Evolutionary conservation across 2,113 vertebrate species (phyloP).

Genomic region (Piliocolobus tephrosceles): DNA sequence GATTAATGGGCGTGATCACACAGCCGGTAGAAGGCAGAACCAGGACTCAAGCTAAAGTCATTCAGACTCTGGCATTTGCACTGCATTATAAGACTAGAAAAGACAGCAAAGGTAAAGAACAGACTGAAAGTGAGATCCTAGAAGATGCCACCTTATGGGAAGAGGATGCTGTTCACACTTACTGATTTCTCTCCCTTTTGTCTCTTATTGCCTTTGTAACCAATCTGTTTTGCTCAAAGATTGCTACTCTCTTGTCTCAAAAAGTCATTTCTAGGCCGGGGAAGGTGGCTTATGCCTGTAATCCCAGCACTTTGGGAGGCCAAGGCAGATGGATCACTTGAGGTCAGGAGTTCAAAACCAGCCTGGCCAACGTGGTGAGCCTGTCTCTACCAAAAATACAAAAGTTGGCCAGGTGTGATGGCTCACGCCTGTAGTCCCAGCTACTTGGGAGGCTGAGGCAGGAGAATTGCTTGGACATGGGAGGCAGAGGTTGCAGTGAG

Average conservation of each 20-base stretch:
- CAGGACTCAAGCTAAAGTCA: background rate
- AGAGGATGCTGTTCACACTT: background rate
- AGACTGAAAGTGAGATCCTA: background rate
- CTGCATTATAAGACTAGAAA: background rate
- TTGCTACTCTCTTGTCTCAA: background rate
- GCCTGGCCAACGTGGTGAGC: no score
- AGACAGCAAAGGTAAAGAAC: background rate
- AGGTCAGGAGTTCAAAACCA: no score
- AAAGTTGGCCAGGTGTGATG: no score
- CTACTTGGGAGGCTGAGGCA: no score
- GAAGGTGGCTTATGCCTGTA: no score
- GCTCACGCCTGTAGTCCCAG: no score
- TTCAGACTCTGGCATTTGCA: background rate
- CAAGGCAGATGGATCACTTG: no score
- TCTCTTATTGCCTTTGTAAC: background rate
- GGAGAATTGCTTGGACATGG: no score
- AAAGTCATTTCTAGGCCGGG: background rate
- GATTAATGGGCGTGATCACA: background rate
- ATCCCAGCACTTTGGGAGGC: no score
- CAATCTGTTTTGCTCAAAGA: background rate
- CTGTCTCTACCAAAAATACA: no score
- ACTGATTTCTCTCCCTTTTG: background rate
- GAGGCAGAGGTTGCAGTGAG: no score
- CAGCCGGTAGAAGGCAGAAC: background rate
- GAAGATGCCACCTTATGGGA: background rate